phyloP scores from a whole-genome alignment of 1,140 invertebrate species.

The Drosophila setifemur region DNA sequence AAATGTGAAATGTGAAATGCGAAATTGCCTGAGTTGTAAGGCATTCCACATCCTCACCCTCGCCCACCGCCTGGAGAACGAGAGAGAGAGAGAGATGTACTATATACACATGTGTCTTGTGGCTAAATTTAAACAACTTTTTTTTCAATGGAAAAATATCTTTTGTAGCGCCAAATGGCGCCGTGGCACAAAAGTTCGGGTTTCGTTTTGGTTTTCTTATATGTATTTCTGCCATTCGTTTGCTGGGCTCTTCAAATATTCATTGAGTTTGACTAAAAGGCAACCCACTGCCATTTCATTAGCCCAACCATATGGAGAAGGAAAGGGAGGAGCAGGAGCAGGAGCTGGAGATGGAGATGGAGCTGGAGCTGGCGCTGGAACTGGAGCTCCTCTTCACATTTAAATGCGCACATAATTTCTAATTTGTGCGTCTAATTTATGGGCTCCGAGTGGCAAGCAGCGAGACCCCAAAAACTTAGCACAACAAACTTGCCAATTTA shows the following conservation, averaged over 20 bases:
- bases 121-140: slow-evolving; percentile 73
- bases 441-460: slow-evolving; percentile 46
- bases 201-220: slow-evolving; percentile 34
- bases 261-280: slow-evolving; percentile 79
- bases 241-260: slow-evolving; percentile 70
- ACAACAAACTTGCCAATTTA: slow-evolving; percentile 80
- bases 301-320: slow-evolving; percentile 45
- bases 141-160: slow-evolving; percentile 79
- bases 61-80: slow-evolving; percentile 47
- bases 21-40: slow-evolving; percentile 35
- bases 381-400: slow-evolving; percentile 70
- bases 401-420: slow-evolving; percentile 82
- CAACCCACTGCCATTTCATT: slow-evolving; percentile 49
- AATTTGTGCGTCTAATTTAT: slow-evolving; percentile 81
- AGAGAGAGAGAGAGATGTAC: no score
- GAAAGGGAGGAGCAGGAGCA: background rate
- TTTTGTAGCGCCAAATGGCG: slow-evolving; percentile 79
- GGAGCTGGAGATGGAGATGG: background rate
- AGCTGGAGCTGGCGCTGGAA: slow-evolving; percentile 16
- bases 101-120: slow-evolving; percentile 64
- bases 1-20: slow-evolving; percentile 38
- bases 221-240: slow-evolving; percentile 15
- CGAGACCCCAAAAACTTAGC: slow-evolving; percentile 70
- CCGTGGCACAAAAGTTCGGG: slow-evolving; percentile 70
- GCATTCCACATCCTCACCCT: background rate